These are phyloP conservation scores for Stictonetta naevosa DNA, from an alignment of 2,113 vertebrate species.

Conservation along the genomic window DNA sequence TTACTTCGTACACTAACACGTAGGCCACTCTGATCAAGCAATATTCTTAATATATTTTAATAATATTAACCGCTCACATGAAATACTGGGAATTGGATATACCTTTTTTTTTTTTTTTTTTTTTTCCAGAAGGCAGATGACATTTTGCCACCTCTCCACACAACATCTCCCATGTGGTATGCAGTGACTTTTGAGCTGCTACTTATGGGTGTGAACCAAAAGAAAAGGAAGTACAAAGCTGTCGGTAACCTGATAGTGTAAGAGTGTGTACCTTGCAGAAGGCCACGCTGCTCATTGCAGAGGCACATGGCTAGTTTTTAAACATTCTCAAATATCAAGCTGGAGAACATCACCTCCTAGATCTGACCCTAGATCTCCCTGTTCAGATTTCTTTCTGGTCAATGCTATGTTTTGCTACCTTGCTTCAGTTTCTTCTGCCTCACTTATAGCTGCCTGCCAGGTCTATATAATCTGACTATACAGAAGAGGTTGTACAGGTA, in stretches of 20 bases:
- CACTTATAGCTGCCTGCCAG: background rate
- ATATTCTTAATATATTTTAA: background rate
- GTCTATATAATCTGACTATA: background rate
- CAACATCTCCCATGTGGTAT: background rate
- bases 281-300: background rate
- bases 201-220: background rate
- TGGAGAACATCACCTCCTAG: slow-evolving; percentile 16
- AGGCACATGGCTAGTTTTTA: slow-evolving; percentile 38
- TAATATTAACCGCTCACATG: background rate
- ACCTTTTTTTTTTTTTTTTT: background rate
- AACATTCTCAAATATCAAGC: slow-evolving; percentile 38
- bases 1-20: background rate
- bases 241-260: background rate
- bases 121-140: background rate
- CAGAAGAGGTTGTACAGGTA: background rate
- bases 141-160: background rate
- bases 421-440: background rate
- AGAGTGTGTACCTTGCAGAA: background rate
- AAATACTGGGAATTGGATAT: background rate
- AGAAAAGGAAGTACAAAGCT: slow-evolving; percentile 9
- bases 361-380: slow-evolving; percentile 28
- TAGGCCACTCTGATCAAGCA: background rate
- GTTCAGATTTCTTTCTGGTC: slow-evolving; percentile 1
- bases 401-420: background rate
- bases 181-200: background rate